Evolutionary conservation across 1,140 invertebrate species (phyloP), one percentile per base, ranked within the genome.

Genomic region (Drosophila ohnishii): DNA sequence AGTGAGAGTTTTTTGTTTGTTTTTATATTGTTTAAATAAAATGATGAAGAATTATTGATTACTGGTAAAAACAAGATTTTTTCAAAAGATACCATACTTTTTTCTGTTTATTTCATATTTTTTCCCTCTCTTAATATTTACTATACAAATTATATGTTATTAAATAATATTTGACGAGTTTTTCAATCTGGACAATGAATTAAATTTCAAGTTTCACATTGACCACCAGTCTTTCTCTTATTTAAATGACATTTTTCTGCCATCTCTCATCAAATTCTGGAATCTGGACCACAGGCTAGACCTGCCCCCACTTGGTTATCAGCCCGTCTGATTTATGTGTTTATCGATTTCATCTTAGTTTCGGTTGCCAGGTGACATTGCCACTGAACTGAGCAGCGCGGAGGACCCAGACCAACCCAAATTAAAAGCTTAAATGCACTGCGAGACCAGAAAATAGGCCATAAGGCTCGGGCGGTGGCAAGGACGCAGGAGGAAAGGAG

Each of bases 271-370:
- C 16, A 40, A 59, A 64, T 50, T 35, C 44, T 14, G n/a, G 14
- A 35, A 64, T 64, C 44, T n/a, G 35, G 8, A n/a, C 32, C 34
- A 53, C 35, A 16, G 44, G 34, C 28, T 28, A 55, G 48, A 37
- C 59, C 32, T 39, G n/a, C 35, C 35, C 55, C 40, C 28, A 10
- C 22, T 63, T 45, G 25, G 13, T 73, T 73, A 79, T 77, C 80
- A 71, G 32, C 16, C 3, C 5, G 16, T 14, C 62, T 72, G 81
- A 86, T 86, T 87, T 87, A 72, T 72, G 57, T 55, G 40, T 51
- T 79, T 83, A 86, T 86, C 79, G 83, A 87, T 87, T 87, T 70
- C 66, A 83, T 82, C 62, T 85, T 85, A 73, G 72, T 77, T 80
- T 76, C 19, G 37, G 73, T 72, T 78, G 58, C 56, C 79, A 87